Base-by-base conservation (phyloP, 2,888 invertebrate genomes). In the Mycogona germanica region DNA sequence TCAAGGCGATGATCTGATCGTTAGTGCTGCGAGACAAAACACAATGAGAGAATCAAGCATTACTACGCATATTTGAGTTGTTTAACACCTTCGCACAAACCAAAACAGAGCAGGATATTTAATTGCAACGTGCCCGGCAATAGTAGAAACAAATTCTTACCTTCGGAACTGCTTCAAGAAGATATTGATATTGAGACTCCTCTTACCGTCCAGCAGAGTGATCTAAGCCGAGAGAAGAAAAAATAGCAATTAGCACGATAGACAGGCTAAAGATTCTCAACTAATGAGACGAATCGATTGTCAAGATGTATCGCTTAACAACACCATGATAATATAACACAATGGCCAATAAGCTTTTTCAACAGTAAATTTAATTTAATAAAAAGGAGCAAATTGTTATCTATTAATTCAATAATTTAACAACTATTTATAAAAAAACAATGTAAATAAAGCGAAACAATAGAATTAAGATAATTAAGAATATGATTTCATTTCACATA, bases 141-240 rank as follows among this genome's bases (percentile, higher is more conserved):
- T 21, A 14, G 23, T 1, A n/a, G 47, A 32, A n/a, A 23, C 25
- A 30, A 19, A 30, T 23, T 21, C 60, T 68, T 73, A 87, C 84
- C 84, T 86, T 73, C 89, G 77, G 70, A 95, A 96, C 70, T 96
- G 96, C 71, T 93, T 93, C 60, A 97, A 76, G 72, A 96, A 97
- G 64, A 97, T 96, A 70, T 95, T 96, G n/a, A 96, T 87, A 66
- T 95, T 95, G 58, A 97, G 75, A 68, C 93, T 95, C 64, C 92
- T 74, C 72, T 96, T 95, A 45, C 87, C 89, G 66, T 96, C 95
- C 57, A 97, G 73, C 38, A 96, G 76, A 9, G 84, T 82, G 62
- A 95, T 88, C 81, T 84, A 68, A 37, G n/a, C n/a, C n/a, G n/a
- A 71, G 70, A 42, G 53, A 59, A 56, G 57, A 61, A 44, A 55